Evolutionary conservation across 2,113 vertebrate genomes (phyloP).

Genomic region (Erythrocebus patas): DNA sequence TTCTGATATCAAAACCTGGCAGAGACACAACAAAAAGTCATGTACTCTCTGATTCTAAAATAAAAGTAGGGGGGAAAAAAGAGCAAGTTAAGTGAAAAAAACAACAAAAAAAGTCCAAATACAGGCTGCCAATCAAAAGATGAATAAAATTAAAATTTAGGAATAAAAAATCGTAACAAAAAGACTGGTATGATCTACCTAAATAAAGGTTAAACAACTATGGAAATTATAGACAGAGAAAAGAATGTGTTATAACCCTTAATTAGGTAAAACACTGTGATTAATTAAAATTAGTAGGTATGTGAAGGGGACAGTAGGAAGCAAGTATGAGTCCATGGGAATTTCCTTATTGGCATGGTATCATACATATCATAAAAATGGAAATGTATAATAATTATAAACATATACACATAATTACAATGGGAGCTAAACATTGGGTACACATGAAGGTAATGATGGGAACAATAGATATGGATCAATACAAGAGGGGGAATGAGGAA

Average conservation of each 20-base stretch:
- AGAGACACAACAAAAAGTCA: too few relatives aligned
- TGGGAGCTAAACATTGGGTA: too few relatives aligned
- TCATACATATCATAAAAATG: not conserved
- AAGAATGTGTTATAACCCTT: constrained; percentile 24
- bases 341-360: not conserved
- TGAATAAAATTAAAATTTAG: constrained; percentile 31
- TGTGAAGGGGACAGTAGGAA: not conserved
- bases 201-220: not conserved
- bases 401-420: not conserved
- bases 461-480: too few relatives aligned
- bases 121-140: not conserved
- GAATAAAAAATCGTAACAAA: constrained; percentile 1
- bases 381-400: not conserved
- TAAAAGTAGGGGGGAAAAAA: not conserved
- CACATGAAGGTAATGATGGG: too few relatives aligned
- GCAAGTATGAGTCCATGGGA: not conserved
- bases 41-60: not conserved
- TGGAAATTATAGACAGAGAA: not conserved
- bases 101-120: not conserved
- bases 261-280: not conserved
- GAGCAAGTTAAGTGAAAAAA: not conserved
- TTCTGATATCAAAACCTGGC: too few relatives aligned
- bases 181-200: not conserved
- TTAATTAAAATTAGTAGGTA: not conserved
- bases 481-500: too few relatives aligned